Base-by-base conservation (phyloP, 2,113 vertebrate species). In the Pelusios castaneus region DNA sequence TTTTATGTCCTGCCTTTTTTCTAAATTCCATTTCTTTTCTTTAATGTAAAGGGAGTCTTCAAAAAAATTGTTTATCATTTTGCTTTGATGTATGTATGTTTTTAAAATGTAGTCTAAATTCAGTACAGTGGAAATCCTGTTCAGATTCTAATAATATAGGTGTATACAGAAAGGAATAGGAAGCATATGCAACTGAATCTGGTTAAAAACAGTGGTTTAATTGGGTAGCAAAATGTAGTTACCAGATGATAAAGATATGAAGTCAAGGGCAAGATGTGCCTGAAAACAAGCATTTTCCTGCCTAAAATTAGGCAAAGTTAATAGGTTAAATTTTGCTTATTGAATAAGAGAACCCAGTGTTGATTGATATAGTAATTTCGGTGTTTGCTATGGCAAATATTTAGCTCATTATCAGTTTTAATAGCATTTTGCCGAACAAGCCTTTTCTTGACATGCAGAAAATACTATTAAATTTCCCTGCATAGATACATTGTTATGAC, bases 401-500 rank as follows among this genome's bases (percentile, higher is more conserved):
- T 99, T 99, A 99, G 99, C 98, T 99, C 99, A 99, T 99, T 99
- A 99, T 99, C 98, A 99, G 98, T 99, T 99, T 99, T 99, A 99
- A 99, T 99, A 98, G 98, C 98, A 98, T 98, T 99, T 99, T 98
- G 98, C 98, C 98, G 98, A 97, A 98, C 97, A 98, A 98, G 98
- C 98, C 98, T 98, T 99, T 98, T 99, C 99, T 98, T 99, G 98
- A 99, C 99, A 99, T 99, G 99, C 98, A 99, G 99, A 98, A 99
- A 99, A 99, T 99, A 99, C 98, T 99, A 99, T 99, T 99, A 99
- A 99, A 99, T 99, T 98, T 99, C 98, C 98, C 98, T 98, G 98
- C 99, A 99, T 99, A 99, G 99, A 99, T 99, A 99, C 99, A 99
- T 99, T 99, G 99, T 99, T 99, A 99, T 99, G 99, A 99, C 99